Evolutionary conservation across 2,888 invertebrate species (phyloP).

Genomic region (Rhagonycha fulva): DNA sequence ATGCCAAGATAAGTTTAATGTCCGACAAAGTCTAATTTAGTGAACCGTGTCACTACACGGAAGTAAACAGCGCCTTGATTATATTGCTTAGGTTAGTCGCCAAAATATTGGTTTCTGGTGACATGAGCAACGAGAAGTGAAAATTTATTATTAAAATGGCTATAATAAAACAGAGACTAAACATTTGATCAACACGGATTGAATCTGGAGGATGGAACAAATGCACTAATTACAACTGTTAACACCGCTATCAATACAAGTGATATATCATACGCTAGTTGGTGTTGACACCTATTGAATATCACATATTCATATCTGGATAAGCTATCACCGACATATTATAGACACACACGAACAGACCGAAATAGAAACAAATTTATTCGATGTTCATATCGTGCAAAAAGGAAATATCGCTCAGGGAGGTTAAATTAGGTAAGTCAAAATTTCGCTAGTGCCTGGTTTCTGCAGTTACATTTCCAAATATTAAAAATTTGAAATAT

Average conservation of each 20-base stretch:
- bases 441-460: not conserved
- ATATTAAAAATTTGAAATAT: conserved; percentile 27
- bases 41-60: conserved; percentile 1
- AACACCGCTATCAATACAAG: conserved; percentile 38
- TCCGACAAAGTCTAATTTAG: not conserved
- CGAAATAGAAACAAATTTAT: not conserved
- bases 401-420: not conserved
- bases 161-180: not conserved
- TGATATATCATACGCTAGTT: conserved; percentile 31
- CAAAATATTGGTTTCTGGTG: not conserved
- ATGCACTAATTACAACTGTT: conserved; percentile 39
- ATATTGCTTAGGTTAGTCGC: not conserved
- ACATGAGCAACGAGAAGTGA: not conserved
- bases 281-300: conserved; percentile 35
- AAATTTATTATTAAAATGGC: not conserved
- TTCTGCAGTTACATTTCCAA: conserved; percentile 15
- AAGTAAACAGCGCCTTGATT: not conserved
- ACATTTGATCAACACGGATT: conserved; percentile 7
- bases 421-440: not conserved
- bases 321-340: not conserved
- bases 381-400: not conserved
- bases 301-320: conserved; percentile 31
- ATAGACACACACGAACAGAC: not conserved
- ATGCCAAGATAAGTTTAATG: not conserved
- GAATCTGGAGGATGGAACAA: conserved; percentile 5